Base-by-base conservation (phyloP, 2,888 invertebrate species). In the Alloscopus bannaensis region DNA sequence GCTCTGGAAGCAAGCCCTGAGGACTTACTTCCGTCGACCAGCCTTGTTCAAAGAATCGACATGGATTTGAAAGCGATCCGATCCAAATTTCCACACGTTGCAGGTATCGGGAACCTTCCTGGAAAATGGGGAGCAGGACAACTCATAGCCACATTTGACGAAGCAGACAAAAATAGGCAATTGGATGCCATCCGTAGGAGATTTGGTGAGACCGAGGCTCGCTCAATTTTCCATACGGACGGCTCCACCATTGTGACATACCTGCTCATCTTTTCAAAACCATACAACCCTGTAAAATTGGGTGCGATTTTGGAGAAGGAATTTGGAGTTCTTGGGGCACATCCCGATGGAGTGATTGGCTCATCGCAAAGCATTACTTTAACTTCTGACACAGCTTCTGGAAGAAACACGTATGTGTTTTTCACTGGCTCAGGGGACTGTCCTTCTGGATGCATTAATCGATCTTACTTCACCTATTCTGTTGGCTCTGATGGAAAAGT, bases 391-490 rank as follows among this genome's bases (percentile, higher is more conserved):
- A n/a, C n/a, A n/a, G 68, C 3, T 0, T 45, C 65, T 13, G 65
- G 31, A 18, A 57, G 20, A 20, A 66, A 75, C 26, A 81, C 65
- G 6, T 81, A 81, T 31, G 60, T 52, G 1, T 75, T 81, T 60
- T 59, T 50, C 24, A 71, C 26, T 3, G 79, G 81, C 2, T 76
- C 59, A 18, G 81, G 81, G 0, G 81, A 81, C 45, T 81, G 81
- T 42, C 40, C 36, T 0, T 42, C 81, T n/a, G 79, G 79, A 6
- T 81, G 81, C 26, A 81, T 81, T 28, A 55, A 81, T 29, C 79
- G 75, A 28, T 40, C 40, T 20, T 81, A 66, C 45, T 75, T 60
- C 60, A 66, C 73, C 11, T 79, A 68, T 24, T 62, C 60, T 18
- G 72, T 72, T 16, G 55, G 40, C 0, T 47, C 62, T 24, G 57